Percentiles rank a stretch among this genome's conserved stretches.
Conservation (phyloP, 2,888 invertebrate genomes). For the Stenolophus ochropezus region DNA sequence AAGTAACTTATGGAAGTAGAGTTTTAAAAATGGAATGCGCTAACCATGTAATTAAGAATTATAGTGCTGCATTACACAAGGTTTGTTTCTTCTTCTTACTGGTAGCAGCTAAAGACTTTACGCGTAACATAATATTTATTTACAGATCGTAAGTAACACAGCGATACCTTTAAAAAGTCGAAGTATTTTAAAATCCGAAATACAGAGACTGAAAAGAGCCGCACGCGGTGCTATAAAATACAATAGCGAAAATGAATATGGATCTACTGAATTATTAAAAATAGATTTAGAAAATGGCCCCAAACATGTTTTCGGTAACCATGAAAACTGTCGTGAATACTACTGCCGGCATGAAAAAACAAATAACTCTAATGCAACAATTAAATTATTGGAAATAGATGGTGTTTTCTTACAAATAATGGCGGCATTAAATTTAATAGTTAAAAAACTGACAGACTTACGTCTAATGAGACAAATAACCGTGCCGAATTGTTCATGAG, state of each 20-base stretch:
- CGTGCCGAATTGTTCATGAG: no score
- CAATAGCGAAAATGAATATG: not conserved
- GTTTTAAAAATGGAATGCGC: conserved; percentile 68
- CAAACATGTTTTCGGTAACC: no score
- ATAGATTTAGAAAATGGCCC: no score
- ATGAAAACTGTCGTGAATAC: no score
- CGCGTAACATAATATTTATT: not conserved
- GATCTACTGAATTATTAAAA: not conserved
- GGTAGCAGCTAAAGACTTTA: not conserved
- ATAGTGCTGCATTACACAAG: conserved; percentile 43
- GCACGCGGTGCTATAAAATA: not conserved
- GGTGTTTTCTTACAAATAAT: no score
- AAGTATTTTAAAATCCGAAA: conserved; percentile 2
- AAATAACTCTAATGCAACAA: no score
- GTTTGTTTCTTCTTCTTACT: not conserved
- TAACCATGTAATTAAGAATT: conserved; percentile 65
- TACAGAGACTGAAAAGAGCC: conserved; percentile 13
- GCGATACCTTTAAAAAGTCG: conserved; percentile 15
- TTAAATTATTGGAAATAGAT: no score
- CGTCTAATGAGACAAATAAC: no score
- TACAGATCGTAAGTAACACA: conserved; percentile 1
- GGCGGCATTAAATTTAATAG: no score
- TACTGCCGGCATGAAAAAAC: no score
- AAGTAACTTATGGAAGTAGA: conserved; percentile 63
- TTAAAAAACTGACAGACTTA: no score